A percentile compares a stretch with the other conserved stretches of the same genome.
phyloP scores from a whole-genome alignment of 2,113 vertebrate species.

The Motacilla tschutschensis region DNA sequence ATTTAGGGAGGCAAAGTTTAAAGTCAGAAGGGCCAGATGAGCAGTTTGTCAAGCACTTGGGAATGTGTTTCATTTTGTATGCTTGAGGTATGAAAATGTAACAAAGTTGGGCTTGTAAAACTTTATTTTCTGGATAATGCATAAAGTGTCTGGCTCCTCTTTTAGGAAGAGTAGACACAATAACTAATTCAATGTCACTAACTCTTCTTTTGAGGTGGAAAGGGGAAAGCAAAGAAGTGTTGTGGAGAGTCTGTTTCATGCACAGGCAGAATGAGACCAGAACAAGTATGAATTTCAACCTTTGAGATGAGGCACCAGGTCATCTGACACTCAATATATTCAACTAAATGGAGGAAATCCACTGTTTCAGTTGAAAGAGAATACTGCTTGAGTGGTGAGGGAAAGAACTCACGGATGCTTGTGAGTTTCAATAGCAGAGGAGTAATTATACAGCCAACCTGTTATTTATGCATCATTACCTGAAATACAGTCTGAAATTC shows the following conservation, averaged over 20 bases:
- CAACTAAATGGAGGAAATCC: not conserved
- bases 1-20: not conserved
- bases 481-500: not conserved
- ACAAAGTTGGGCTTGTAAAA: not conserved
- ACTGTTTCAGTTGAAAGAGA: not conserved
- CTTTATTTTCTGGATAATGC: not conserved
- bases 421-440: not conserved
- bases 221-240: not conserved
- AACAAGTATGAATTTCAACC: not conserved
- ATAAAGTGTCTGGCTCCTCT: not conserved
- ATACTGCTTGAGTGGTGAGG: not conserved
- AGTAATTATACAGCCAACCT: not conserved
- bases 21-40: not conserved
- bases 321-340: not conserved
- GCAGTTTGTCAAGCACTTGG: not conserved
- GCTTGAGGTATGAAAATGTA: not conserved
- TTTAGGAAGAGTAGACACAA: not conserved
- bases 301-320: not conserved
- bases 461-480: not conserved
- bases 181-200: not conserved
- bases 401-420: not conserved
- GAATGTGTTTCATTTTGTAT: accelerated
- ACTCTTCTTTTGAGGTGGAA: not conserved
- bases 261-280: not conserved
- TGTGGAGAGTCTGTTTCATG: not conserved